Evolutionary conservation across 2,888 invertebrate genomes (phyloP).

Genomic region (Hymenopus coronatus): DNA sequence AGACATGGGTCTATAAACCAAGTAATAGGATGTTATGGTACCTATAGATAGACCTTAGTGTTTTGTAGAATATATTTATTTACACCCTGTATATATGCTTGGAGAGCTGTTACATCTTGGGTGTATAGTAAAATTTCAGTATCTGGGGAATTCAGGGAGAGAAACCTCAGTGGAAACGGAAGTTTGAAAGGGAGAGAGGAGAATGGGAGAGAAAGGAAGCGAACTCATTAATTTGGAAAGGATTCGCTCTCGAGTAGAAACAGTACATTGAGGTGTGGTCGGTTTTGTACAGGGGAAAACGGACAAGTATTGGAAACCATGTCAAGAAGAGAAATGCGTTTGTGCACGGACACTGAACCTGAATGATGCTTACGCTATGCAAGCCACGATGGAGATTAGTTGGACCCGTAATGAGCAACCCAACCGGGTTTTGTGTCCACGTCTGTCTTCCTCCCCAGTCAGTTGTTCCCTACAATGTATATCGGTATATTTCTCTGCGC

Average conservation of each 20-base stretch:
- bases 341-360: background rate
- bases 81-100: background rate
- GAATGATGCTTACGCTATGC: background rate
- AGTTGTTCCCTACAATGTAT: background rate
- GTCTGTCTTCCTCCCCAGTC: background rate
- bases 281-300: background rate
- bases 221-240: background rate
- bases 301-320: background rate
- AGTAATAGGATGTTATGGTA: too few relatives aligned
- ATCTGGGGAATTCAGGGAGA: background rate
- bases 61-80: background rate
- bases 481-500: background rate
- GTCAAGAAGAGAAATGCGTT: background rate
- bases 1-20: too few relatives aligned
- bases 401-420: background rate
- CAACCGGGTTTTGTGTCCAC: background rate
- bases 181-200: background rate
- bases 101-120: background rate
- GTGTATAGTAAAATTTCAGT: background rate
- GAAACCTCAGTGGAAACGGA: background rate
- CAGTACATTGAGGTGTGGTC: background rate
- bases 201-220: background rate
- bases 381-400: background rate
- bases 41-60: too few relatives aligned
- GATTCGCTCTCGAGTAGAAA: background rate